A percentile compares a stretch with the other conserved stretches of the same genome.
These are phyloP conservation scores for Drosophila lutescens DNA, from an alignment of 2,888 invertebrate species.

Conservation along the genomic window DNA sequence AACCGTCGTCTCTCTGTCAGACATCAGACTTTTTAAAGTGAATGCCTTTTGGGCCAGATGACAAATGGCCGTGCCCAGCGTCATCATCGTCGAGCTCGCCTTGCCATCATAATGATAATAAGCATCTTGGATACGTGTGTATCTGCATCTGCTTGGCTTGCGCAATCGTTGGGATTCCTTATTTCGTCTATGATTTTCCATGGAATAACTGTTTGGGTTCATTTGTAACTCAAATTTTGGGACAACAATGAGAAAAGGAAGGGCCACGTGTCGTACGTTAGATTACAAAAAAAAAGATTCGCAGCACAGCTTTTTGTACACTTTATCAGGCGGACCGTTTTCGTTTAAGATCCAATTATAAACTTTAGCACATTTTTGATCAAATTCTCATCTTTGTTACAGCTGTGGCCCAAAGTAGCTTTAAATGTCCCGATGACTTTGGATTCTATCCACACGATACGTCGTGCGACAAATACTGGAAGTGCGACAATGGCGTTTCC, in stretches of 20 bases:
- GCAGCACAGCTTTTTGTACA: neutral
- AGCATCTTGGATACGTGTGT: constrained; percentile 27
- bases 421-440: constrained; percentile 97
- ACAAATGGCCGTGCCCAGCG: constrained; percentile 58
- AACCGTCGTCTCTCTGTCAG: constrained; percentile 57
- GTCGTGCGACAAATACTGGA: constrained; percentile 98
- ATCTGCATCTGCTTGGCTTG: constrained; percentile 34
- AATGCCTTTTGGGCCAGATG: constrained; percentile 69
- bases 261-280: constrained; percentile 4
- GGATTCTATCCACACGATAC: constrained; percentile 96
- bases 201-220: constrained; percentile 4
- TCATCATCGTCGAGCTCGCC: constrained; percentile 29
- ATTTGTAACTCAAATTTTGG: neutral
- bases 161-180: constrained; percentile 8
- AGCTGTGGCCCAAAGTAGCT: constrained; percentile 91
- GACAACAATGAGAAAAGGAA: constrained; percentile 1
- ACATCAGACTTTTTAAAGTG: constrained; percentile 68
- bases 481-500: constrained; percentile 94
- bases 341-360: neutral
- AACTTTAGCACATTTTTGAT: neutral
- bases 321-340: neutral
- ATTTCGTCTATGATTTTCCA: neutral
- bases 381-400: constrained; percentile 64
- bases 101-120: constrained; percentile 34
- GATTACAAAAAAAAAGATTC: neutral